These are phyloP conservation scores for Drosophila subquinaria DNA, from an alignment of 2,888 invertebrate genomes.

Conservation along the genomic window DNA sequence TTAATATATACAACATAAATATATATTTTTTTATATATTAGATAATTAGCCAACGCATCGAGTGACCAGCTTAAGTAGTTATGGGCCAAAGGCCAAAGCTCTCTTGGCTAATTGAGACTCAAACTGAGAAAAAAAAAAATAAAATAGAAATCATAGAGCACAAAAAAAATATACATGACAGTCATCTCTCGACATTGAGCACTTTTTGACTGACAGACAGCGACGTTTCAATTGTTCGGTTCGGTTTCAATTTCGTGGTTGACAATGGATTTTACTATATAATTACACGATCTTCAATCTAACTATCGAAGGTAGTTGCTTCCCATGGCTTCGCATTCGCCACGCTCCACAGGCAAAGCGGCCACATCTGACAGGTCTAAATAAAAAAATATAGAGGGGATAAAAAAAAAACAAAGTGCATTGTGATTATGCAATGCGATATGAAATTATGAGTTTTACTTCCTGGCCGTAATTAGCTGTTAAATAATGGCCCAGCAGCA, in stretches of 20 bases:
- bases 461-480: conserved; percentile 73
- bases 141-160: conserved; percentile 49
- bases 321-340: conserved; percentile 73
- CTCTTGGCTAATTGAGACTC: conserved; percentile 59
- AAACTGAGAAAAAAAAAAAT: background rate
- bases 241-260: conserved; percentile 80
- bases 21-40: conserved; percentile 20
- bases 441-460: conserved; percentile 69
- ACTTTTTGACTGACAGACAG: conserved; percentile 34
- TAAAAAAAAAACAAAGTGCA: conserved; percentile 56
- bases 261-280: conserved; percentile 80
- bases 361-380: conserved; percentile 61
- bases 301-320: conserved; percentile 44
- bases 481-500: conserved; percentile 71
- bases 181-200: conserved; percentile 70
- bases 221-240: conserved; percentile 75
- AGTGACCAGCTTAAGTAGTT: conserved; percentile 29
- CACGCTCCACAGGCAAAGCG: conserved; percentile 77
- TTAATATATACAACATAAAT: conserved; percentile 4
- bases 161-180: conserved; percentile 39
- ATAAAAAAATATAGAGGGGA: conserved; percentile 12
- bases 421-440: conserved; percentile 68
- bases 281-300: conserved; percentile 77
- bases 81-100: conserved; percentile 65
- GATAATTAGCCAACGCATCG: conserved; percentile 44